Evolutionary conservation across 2,113 vertebrate species (phyloP).

Genomic region (Neolamprologus modestus): DNA sequence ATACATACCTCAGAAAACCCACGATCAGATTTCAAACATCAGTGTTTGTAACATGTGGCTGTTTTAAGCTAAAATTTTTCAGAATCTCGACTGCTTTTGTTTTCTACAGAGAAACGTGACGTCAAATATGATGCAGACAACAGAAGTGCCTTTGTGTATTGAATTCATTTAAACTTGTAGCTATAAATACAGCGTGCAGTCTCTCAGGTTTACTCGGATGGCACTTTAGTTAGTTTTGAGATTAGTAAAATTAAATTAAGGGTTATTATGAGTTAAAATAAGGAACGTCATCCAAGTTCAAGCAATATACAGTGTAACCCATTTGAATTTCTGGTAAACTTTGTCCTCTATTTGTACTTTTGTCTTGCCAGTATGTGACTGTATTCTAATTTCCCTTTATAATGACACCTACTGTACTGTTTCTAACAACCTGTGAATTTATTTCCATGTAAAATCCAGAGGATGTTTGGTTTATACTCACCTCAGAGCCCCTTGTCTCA

Average conservation of each 20-base stretch:
- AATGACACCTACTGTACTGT: background rate
- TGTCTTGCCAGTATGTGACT: background rate
- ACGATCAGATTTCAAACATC: background rate
- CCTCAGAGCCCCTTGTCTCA: background rate
- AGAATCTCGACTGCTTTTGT: background rate
- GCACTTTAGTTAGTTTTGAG: background rate
- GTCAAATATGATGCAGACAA: background rate
- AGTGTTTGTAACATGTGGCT: background rate
- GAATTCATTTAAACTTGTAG: background rate
- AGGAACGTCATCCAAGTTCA: fast-evolving
- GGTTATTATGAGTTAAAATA: background rate
- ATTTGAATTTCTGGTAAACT: background rate
- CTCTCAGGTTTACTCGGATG: background rate
- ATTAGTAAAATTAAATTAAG: background rate
- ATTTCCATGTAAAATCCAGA: background rate
- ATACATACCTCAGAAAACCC: background rate
- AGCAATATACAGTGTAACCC: background rate
- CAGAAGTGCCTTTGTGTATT: background rate
- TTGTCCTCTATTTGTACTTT: background rate
- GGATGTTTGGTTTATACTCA: background rate
- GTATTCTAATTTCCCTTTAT: background rate
- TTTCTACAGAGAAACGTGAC: background rate
- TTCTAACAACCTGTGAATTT: background rate
- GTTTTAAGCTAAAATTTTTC: background rate
- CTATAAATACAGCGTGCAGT: background rate